These are phyloP conservation scores for Nemotelus pantherinus DNA, from an alignment of 2,888 invertebrate species.

Conservation along the genomic window DNA sequence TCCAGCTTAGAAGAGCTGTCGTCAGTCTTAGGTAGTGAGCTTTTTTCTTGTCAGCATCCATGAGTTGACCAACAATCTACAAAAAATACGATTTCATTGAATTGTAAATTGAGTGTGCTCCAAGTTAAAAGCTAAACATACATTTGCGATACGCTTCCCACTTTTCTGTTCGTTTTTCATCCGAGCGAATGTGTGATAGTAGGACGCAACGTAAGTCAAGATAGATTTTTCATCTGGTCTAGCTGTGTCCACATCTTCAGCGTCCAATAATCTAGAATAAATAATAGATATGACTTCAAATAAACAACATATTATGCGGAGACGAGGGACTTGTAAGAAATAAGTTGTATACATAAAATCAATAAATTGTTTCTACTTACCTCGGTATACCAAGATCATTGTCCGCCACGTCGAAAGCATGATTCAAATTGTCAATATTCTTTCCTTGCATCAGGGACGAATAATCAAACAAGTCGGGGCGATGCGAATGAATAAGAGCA, in stretches of 20 bases:
- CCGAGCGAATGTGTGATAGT: slow-evolving; percentile 98
- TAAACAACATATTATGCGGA: too few relatives aligned
- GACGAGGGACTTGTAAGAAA: too few relatives aligned
- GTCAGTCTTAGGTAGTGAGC: slow-evolving; percentile 87
- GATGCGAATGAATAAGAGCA: slow-evolving; percentile 96
- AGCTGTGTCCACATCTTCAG: slow-evolving; percentile 94
- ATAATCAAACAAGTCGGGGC: slow-evolving; percentile 95
- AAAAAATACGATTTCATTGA: slow-evolving; percentile 45
- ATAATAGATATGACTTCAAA: neutral
- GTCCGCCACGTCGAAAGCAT: slow-evolving; percentile 96
- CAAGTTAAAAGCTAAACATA: slow-evolving; percentile 64
- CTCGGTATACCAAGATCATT: slow-evolving; percentile 89
- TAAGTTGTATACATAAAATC: too few relatives aligned
- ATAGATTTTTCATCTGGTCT: slow-evolving; percentile 98
- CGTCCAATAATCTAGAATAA: slow-evolving; percentile 79
- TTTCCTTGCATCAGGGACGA: slow-evolving; percentile 79
- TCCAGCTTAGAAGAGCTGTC: slow-evolving; percentile 91
- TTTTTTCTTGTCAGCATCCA: slow-evolving; percentile 94
- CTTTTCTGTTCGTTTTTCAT: slow-evolving; percentile 99
- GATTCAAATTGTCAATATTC: slow-evolving; percentile 95
- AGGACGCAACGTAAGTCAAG: slow-evolving; percentile 98
- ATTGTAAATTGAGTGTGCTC: neutral
- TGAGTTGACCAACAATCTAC: slow-evolving; percentile 94
- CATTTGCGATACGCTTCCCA: slow-evolving; percentile 96
- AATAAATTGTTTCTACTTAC: slow-evolving; percentile 52